Base-by-base conservation (phyloP, 2,888 invertebrate genomes). In the Neria commutata region DNA sequence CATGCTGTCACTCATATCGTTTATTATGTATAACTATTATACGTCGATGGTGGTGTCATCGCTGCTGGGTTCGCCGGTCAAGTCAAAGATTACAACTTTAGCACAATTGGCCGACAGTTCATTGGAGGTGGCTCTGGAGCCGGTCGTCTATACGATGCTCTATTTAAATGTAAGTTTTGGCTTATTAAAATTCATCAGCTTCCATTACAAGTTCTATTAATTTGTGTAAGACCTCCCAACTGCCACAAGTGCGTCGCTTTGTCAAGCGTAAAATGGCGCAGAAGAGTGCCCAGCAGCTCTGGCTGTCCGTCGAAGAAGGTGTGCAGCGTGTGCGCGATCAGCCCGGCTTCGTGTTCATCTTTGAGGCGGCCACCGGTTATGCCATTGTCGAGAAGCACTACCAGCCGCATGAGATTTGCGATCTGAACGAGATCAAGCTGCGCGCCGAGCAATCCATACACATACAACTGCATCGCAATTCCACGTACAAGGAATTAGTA, bases 31-130 rank as follows among this genome's bases (percentile, higher is more conserved):
- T 69, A 86, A 87, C 14, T 85, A 87, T 14, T 88, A 87, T 68
- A 86, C 88, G 0, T 88, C 88, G 1, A 85, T 85, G 68, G 86
- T 88, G 57, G 87, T 88, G 0, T 86, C 86, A 0, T 80, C 87
- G n/a, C 75, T 88, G 14, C 84, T 87, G 58, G 85, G 85, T 1
- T 84, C 87, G 0, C 85, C 86, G 0, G 79, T 83, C 1, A 85
- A 84, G 54, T 78, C 81, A 0, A 65, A 69, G 49, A 85, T 88
- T 14, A 83, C 81, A 42, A 85, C 84, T 0, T 56, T 86, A 17
- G 72, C 77, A 1, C 85, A 86, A 66, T 74, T 88, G 60, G 76
- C 85, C 1, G 79, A 83, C 49, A 87, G 86, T 29, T 83, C 84
- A 1, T 76, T 88, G 53, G 80, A 83, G 48, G 72, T 87, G 10